A percentile compares a stretch with the other conserved stretches of the same genome.
Evolutionary conservation across 2,888 invertebrate species (phyloP).

Genomic region (Ichneumon xanthorius): DNA sequence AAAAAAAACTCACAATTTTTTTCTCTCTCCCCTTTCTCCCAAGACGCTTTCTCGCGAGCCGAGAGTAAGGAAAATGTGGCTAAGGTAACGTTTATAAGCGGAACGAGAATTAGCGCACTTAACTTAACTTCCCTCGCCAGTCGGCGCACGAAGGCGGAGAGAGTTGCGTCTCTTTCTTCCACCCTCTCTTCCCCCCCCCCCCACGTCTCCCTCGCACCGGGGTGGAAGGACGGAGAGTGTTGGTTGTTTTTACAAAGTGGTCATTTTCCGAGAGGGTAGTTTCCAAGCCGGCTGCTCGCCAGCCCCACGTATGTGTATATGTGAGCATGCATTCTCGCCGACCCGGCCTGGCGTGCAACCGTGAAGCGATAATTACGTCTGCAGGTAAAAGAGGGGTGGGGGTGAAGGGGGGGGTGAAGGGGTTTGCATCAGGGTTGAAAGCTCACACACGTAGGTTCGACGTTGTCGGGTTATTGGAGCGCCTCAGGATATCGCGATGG

Average conservation of each 20-base stretch:
- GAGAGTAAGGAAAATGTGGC: not conserved
- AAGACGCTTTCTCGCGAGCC: conserved; percentile 7
- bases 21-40: not conserved
- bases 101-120: conserved; percentile 51
- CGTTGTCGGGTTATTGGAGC: not conserved
- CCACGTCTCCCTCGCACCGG: conserved; percentile 7
- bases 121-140: conserved; percentile 19
- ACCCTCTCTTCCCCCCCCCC: conserved; percentile 4
- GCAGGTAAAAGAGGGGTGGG: not conserved
- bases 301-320: not conserved
- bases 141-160: conserved; percentile 41
- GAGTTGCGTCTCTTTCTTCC: conserved; percentile 24
- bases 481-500: conserved; percentile 33
- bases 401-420: too few species aligned
- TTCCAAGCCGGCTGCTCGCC: conserved; percentile 31
- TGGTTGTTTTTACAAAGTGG: conserved; percentile 69
- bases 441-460: not conserved
- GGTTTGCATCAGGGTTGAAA: conserved; percentile 25
- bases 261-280: conserved; percentile 68
- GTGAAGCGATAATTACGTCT: conserved; percentile 65
- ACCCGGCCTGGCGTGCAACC: conserved; percentile 39
- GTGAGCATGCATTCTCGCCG: not conserved
- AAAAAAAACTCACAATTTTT: not conserved
- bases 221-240: not conserved
- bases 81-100: conserved; percentile 36